phyloP scores from a whole-genome alignment of 2,888 invertebrate species.

The Bellardia pandia region DNA sequence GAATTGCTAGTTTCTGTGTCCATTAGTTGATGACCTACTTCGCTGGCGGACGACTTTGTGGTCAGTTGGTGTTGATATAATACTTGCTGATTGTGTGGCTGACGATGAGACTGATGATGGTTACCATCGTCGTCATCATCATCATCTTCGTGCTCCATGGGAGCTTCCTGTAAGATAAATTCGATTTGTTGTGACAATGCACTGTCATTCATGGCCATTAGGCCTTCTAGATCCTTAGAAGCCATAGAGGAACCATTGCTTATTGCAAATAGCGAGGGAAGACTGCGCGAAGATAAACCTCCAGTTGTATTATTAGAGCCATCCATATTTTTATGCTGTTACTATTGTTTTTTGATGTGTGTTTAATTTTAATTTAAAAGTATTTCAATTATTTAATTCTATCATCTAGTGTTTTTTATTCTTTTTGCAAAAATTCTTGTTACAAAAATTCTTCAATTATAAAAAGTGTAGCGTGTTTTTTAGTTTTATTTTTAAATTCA shows the following conservation, averaged over 20 bases:
- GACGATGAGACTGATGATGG: conserved; percentile 70
- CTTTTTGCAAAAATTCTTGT: conserved; percentile 27
- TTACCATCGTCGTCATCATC: conserved; percentile 76
- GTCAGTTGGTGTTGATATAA: conserved; percentile 67
- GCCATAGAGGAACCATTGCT: conserved; percentile 73
- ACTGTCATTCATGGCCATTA: conserved; percentile 83
- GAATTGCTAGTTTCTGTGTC: conserved; percentile 67
- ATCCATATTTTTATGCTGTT: conserved; percentile 54
- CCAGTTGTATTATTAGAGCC: conserved; percentile 69
- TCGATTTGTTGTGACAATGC: conserved; percentile 84
- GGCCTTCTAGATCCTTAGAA: conserved; percentile 80
- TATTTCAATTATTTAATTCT: conserved; percentile 33
- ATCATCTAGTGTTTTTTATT: conserved; percentile 36
- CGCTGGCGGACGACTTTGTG: conserved; percentile 46
- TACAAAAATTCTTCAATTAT: conserved; percentile 44
- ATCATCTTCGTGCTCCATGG: conserved; percentile 81
- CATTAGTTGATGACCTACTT: conserved; percentile 59
- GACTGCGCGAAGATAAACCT: conserved; percentile 75
- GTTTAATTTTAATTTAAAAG: conserved; percentile 29
- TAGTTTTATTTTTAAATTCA: conserved; percentile 54
- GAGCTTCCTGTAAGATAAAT: conserved; percentile 84
- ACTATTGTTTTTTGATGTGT: not conserved
- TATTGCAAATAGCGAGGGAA: conserved; percentile 75
- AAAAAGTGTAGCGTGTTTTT: conserved; percentile 55
- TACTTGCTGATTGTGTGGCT: conserved; percentile 60